These are phyloP conservation scores for Phlogophora meticulosa DNA, from an alignment of 2,888 invertebrate genomes.

Conservation along the genomic window DNA sequence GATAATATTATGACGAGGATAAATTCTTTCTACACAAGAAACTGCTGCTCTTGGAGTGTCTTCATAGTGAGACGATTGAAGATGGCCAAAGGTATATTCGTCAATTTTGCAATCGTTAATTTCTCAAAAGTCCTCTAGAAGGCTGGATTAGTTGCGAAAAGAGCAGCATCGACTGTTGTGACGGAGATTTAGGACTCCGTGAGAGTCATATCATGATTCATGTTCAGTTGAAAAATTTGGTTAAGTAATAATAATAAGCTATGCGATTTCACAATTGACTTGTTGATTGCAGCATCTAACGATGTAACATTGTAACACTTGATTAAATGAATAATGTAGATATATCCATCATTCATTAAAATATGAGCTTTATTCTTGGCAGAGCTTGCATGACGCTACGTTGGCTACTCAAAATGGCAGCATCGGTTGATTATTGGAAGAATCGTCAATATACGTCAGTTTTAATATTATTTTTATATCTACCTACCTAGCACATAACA, in stretches of 20 bases:
- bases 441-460: conserved; percentile 8
- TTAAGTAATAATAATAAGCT: not conserved
- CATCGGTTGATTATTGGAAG: not conserved
- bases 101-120: too few species aligned
- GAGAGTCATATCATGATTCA: too few species aligned
- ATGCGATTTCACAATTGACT: conserved; percentile 3
- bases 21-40: not conserved
- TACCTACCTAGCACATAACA: too few species aligned
- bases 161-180: not conserved
- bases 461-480: not conserved
- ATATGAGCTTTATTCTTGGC: not conserved
- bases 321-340: conserved; percentile 34
- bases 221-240: not conserved
- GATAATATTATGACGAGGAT: not conserved
- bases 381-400: not conserved
- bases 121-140: not conserved
- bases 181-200: not conserved
- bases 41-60: too few species aligned
- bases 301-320: conserved; percentile 18
- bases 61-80: too few species aligned
- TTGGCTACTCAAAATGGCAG: not conserved
- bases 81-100: too few species aligned
- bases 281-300: conserved; percentile 21
- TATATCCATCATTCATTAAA: conserved; percentile 21
- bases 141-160: not conserved